Evolutionary conservation across 2,113 vertebrate genomes (phyloP).

Genomic region (Acrocephalus arundinaceus): DNA sequence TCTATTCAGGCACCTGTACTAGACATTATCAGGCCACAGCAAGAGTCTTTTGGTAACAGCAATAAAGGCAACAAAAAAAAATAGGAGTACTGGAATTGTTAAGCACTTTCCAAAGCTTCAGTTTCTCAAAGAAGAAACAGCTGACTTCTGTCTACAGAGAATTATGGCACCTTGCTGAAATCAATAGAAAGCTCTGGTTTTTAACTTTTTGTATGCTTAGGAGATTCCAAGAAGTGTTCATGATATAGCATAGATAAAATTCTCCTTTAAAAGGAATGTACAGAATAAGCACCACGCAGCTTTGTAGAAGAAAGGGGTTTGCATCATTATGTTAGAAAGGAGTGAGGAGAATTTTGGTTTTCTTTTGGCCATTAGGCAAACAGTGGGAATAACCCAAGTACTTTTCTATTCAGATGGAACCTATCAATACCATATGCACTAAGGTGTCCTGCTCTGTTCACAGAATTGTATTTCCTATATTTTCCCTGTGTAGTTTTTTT

Average conservation of each 20-base stretch:
- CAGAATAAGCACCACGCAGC: background rate
- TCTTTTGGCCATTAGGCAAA: background rate
- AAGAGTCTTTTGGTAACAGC: slow-evolving; percentile 35
- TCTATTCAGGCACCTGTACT: slow-evolving; percentile 36
- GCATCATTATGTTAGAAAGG: background rate
- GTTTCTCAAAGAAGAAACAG: slow-evolving; percentile 5
- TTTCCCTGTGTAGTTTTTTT: background rate
- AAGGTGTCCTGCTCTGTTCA: background rate
- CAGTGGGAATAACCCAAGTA: background rate
- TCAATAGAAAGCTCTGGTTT: background rate
- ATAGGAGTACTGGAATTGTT: slow-evolving; percentile 15
- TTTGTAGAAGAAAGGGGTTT: background rate
- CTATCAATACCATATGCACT: background rate
- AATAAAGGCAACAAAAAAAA: background rate
- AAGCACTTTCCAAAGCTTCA: slow-evolving; percentile 27
- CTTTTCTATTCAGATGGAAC: background rate
- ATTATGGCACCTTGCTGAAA: background rate
- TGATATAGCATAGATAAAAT: background rate
- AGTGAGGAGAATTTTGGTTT: background rate
- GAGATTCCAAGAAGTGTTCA: background rate
- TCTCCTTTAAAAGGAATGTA: background rate
- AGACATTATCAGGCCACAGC: slow-evolving; percentile 51
- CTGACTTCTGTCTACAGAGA: background rate
- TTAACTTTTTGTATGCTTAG: background rate
- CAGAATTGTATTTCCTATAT: background rate